phyloP scores from a whole-genome alignment of 2,113 vertebrate species.

The Puntigrus tetrazona region DNA sequence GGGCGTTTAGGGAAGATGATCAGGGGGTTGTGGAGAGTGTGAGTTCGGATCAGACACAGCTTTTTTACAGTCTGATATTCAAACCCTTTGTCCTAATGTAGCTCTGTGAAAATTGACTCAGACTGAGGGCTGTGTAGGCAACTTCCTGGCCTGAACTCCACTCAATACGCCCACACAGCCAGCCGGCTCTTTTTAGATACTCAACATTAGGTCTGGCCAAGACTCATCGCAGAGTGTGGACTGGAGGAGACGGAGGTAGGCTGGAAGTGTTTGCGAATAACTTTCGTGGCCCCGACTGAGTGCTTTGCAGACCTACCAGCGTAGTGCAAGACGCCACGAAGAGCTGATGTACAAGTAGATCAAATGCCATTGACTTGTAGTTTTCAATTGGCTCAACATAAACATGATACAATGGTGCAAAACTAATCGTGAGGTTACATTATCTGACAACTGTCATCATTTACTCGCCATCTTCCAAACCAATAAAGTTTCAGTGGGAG shows the following conservation, averaged over 20 bases:
- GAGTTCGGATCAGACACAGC: conserved; percentile 48
- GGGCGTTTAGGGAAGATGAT: conserved; percentile 30
- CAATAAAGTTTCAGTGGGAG: neutral
- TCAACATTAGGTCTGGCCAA: conserved; percentile 59
- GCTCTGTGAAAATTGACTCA: conserved; percentile 67
- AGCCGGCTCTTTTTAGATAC: conserved; percentile 55
- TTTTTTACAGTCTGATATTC: conserved; percentile 69
- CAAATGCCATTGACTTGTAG: conserved; percentile 9
- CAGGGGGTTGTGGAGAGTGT: conserved; percentile 42
- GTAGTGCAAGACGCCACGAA: conserved; percentile 6
- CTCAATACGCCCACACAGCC: conserved; percentile 53
- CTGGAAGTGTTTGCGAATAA: conserved; percentile 46
- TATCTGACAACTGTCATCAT: neutral
- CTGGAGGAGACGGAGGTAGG: conserved; percentile 43
- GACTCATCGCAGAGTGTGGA: conserved; percentile 47
- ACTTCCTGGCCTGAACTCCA: conserved; percentile 59
- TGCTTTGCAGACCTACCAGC: conserved; percentile 6
- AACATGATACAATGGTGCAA: neutral
- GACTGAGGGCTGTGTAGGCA: conserved; percentile 75
- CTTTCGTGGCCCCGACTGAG: conserved; percentile 28
- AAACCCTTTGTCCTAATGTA: conserved; percentile 58
- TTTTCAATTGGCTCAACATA: neutral
- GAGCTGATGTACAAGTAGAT: conserved; percentile 16
- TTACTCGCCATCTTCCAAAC: neutral
- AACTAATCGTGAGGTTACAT: neutral